Evolutionary conservation across 2,797 vertebrate genomes (phyloP).

Genomic region (Hoplostethus atlanticus): DNA sequence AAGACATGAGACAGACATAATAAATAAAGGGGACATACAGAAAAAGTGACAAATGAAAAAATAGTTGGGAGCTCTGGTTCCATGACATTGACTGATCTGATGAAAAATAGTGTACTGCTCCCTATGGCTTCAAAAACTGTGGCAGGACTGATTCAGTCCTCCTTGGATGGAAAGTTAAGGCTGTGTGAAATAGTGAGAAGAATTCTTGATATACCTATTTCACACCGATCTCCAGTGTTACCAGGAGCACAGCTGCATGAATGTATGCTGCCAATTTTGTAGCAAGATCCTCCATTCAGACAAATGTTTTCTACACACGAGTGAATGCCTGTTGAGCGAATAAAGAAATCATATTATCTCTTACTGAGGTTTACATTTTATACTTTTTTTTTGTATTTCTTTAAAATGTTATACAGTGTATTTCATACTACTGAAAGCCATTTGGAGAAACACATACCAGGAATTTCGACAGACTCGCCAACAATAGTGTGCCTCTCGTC

Average conservation of each 20-base stretch:
- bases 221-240: slow-evolving; percentile 92
- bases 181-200: neutral
- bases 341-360: neutral
- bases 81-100: neutral
- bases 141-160: neutral
- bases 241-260: slow-evolving; percentile 93
- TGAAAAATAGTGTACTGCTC: too few species aligned
- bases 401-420: neutral
- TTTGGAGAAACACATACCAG: slow-evolving; percentile 71
- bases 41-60: neutral
- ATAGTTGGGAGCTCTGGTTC: neutral
- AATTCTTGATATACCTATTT: slow-evolving; percentile 86
- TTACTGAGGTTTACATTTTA: neutral
- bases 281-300: slow-evolving; percentile 93
- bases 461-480: slow-evolving; percentile 80
- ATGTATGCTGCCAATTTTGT: slow-evolving; percentile 82
- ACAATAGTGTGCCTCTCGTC: slow-evolving; percentile 67
- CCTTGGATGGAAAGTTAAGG: neutral
- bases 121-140: neutral
- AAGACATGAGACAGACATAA: too few species aligned
- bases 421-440: slow-evolving; percentile 8
- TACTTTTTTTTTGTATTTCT: neutral
- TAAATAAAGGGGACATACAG: neutral
- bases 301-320: slow-evolving; percentile 89
- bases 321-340: slow-evolving; percentile 82